Evolutionary conservation across 1,140 invertebrate genomes (phyloP), one percentile per base, ranked within the genome.

Genomic region (Hydropsyche tenuis): DNA sequence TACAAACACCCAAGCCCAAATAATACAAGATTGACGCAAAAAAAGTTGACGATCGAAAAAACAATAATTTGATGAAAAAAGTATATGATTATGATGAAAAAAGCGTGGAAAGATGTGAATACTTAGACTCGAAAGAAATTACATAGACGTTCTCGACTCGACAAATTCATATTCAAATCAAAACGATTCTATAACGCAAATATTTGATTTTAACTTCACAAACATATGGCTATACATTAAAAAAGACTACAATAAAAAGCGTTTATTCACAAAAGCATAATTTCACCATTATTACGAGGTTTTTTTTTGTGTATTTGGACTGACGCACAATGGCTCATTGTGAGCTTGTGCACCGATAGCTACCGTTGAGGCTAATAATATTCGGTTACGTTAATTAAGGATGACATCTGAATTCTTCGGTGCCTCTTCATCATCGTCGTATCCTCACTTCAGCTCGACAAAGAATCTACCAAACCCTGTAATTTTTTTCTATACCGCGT

Each of bases 1-100:
- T 68, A 68, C 37, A 43, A 48, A 68, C 65, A 48, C 65, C 65
- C 48, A 68, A n/a, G 42, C 63, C 63, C 63, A 66, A 66, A 43
- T 12, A 18, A 18, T 22, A 22, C 9, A 12, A 30, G 23, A 68
- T 16, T 37, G 43, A 16, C 6, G 23, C 63, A 27, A 68, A 68
- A 68, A 68, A 68, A 46, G 42, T 43, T 43, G 63, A 30, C 30
- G 37, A 48, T 60, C 56, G 25, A 20, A 37, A 37, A 37, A 37
- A 37, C 30, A 37, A 37, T 37, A 37, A 37, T 37, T 37, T 37
- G 30, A 37, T 37, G 9, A 37, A 37, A 37, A 37, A 37, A 37
- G 9, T 4, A 37, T 9, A 9, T 37, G 30, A 37, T 37, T 37
- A 37, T 37, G 30, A 4, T 4, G 30, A 37, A 37, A 37, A 37